Conservation (phyloP, 2,113 vertebrate genomes). For the Ochotona curzoniae region DNA sequence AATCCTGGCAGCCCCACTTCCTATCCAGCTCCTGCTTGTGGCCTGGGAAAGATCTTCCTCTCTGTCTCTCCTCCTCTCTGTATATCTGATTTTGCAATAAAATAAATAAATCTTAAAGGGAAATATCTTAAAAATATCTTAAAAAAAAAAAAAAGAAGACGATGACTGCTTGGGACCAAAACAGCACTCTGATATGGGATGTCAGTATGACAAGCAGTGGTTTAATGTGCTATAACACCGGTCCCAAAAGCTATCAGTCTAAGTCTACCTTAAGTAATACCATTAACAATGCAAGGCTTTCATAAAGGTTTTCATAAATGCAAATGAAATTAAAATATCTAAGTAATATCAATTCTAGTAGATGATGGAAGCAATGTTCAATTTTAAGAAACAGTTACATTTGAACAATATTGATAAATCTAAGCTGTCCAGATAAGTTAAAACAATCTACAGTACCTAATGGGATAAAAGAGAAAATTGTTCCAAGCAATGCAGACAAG, state of each 20-base stretch:
- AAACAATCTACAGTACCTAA: not conserved
- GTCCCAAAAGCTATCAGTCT: not conserved
- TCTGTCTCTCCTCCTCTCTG: no score
- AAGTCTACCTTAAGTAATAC: not conserved
- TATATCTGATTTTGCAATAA: no score
- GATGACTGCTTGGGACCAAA: no score
- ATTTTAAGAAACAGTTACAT: not conserved
- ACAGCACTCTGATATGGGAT: no score
- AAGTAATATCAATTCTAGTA: not conserved
- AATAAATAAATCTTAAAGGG: no score
- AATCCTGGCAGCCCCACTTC: no score
- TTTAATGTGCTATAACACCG: no score
- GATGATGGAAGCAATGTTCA: not conserved
- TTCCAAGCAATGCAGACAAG: not conserved
- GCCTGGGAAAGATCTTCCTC: no score
- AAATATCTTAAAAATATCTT: no score
- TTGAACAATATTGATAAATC: conserved; percentile 33
- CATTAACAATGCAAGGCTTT: not conserved
- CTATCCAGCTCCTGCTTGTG: no score
- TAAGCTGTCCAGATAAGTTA: not conserved
- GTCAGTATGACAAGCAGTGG: no score
- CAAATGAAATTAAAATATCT: not conserved
- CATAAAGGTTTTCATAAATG: not conserved
- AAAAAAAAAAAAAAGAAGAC: no score
- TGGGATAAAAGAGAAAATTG: not conserved